Evolutionary conservation across 2,888 invertebrate species (phyloP).

Genomic region (Tupiocoris notatus): DNA sequence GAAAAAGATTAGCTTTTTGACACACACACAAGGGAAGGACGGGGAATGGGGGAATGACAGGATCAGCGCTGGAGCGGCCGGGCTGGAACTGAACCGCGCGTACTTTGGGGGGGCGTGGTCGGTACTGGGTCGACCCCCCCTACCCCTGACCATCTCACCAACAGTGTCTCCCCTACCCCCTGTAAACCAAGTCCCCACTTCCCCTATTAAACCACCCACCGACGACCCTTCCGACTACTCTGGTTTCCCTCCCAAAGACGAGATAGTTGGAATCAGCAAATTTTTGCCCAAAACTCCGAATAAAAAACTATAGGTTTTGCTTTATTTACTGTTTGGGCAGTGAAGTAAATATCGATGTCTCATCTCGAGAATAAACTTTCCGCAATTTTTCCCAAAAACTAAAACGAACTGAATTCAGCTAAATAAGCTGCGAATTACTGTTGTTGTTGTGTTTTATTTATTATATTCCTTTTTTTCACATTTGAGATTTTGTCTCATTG

Average conservation of each 20-base stretch:
- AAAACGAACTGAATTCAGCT: too few relatives aligned
- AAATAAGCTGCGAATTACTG: too few relatives aligned
- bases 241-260: not conserved
- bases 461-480: too few relatives aligned
- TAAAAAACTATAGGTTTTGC: too few relatives aligned
- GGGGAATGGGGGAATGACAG: constrained; percentile 37
- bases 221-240: not conserved
- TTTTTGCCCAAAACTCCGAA: too few relatives aligned
- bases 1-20: not conserved
- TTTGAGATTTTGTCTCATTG: too few relatives aligned
- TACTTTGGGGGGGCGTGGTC: constrained; percentile 26
- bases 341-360: too few relatives aligned
- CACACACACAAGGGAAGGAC: constrained; percentile 10
- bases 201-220: not conserved
- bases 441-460: too few relatives aligned
- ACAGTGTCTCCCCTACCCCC: not conserved
- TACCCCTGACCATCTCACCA: not conserved
- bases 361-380: too few relatives aligned
- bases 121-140: not conserved
- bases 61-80: constrained; percentile 39
- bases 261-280: not conserved
- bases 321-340: too few relatives aligned
- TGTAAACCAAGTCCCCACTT: not conserved
- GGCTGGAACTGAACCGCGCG: constrained; percentile 37
- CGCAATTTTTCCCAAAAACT: too few relatives aligned